Percentiles rank a stretch among this genome's conserved stretches.
Evolutionary conservation across 92 coral and sea anemone species (phyloP).

Genomic region (Porites evermanni): DNA sequence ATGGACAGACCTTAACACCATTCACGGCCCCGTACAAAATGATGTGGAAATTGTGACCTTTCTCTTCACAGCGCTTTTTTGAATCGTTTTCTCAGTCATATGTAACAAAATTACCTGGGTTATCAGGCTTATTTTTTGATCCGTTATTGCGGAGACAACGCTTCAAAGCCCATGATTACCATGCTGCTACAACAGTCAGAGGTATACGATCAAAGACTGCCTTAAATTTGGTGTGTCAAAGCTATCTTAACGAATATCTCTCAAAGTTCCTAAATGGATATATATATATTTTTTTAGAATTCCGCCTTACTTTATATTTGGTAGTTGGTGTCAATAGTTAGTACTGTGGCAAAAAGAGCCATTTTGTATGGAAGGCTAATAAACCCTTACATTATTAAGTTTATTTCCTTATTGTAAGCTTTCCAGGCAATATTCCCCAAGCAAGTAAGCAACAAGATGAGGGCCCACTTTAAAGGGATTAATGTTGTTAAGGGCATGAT

Average conservation of each 20-base stretch:
- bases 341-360: too few relatives aligned
- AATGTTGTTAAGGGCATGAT: too few relatives aligned
- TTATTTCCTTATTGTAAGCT: too few relatives aligned
- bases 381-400: too few relatives aligned
- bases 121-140: slow-evolving; percentile 54
- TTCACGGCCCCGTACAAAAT: slow-evolving; percentile 42
- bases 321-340: too few relatives aligned
- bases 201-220: slow-evolving; percentile 50
- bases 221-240: slow-evolving; percentile 33
- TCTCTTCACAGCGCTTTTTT: slow-evolving; percentile 10
- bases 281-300: too few relatives aligned
- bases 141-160: slow-evolving; percentile 50
- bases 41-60: not conserved
- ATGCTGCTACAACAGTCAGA: slow-evolving; percentile 45
- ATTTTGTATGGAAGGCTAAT: too few relatives aligned
- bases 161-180: slow-evolving; percentile 68
- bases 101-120: slow-evolving; percentile 58
- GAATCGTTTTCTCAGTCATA: slow-evolving; percentile 21
- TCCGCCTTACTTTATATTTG: too few relatives aligned
- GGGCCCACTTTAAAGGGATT: too few relatives aligned
- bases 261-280: slow-evolving; percentile 10
- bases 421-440: too few relatives aligned
- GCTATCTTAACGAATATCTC: slow-evolving; percentile 49
- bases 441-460: too few relatives aligned
- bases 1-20: not conserved